A percentile compares a stretch with the other conserved stretches of the same genome.
These are phyloP conservation scores for Hirtodrosophila cameraria DNA, from an alignment of 2,888 invertebrate species.

Conservation along the genomic window DNA sequence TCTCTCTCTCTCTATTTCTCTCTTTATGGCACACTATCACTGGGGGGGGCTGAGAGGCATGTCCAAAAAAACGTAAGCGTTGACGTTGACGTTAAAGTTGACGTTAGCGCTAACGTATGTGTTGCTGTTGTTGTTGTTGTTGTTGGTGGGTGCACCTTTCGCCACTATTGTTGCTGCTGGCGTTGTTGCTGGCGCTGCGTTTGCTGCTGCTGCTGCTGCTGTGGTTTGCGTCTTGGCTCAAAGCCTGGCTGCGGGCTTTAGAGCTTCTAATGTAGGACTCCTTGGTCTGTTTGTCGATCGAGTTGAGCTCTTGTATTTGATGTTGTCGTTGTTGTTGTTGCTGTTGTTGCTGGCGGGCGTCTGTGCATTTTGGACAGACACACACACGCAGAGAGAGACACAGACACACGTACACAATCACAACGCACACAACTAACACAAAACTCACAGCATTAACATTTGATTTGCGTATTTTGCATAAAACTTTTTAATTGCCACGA, in stretches of 20 bases:
- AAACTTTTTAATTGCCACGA: conserved; percentile 65
- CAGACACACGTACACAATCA: not conserved
- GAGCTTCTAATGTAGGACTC: conserved; percentile 54
- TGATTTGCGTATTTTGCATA: conserved; percentile 57
- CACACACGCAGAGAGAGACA: conserved; percentile 9
- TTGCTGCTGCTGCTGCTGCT: conserved; percentile 16
- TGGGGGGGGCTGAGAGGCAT: conserved; percentile 31
- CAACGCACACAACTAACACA: conserved; percentile 4
- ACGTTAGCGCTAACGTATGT: conserved; percentile 34
- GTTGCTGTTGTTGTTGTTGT: conserved; percentile 36
- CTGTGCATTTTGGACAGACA: conserved; percentile 65
- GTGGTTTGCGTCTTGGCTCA: conserved; percentile 43
- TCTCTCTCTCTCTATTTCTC: conserved; percentile 2
- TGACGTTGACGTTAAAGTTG: conserved; percentile 21
- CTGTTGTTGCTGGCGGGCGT: conserved; percentile 36
- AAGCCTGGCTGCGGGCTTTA: conserved; percentile 34
- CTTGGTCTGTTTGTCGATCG: conserved; percentile 33
- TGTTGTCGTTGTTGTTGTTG: conserved; percentile 36
- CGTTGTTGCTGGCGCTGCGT: conserved; percentile 12
- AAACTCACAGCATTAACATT: conserved; percentile 53
- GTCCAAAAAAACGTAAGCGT: conserved; percentile 18
- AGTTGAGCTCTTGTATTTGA: conserved; percentile 14
- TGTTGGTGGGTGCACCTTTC: conserved; percentile 77
- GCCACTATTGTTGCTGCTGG: conserved; percentile 60
- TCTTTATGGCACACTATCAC: conserved; percentile 56